Evolutionary conservation across 37 sponge, comb jelly and placozoan species (phyloP).

Genomic region (Tethya wilhelma): DNA sequence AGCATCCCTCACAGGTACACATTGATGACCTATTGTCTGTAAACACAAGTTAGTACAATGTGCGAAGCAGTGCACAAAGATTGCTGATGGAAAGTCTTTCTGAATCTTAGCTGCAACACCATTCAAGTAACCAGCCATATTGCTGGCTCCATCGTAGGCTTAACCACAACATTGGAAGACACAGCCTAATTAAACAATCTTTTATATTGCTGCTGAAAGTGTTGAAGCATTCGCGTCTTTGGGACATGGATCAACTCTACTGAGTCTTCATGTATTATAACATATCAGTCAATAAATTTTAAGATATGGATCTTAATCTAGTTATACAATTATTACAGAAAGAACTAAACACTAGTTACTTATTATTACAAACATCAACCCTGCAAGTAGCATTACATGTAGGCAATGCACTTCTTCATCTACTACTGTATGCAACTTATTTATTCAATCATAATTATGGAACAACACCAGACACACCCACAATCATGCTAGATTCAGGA

Average conservation of each 20-base stretch:
- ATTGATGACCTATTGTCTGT: slow-evolving; percentile 30
- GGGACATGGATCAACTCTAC: slow-evolving; percentile 41
- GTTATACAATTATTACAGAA: too few species aligned
- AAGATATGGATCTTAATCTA: too few species aligned
- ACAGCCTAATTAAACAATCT: slow-evolving; percentile 21
- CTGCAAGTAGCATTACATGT: too few species aligned
- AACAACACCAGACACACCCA: too few species aligned
- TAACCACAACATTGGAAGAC: slow-evolving; percentile 49
- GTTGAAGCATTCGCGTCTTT: slow-evolving; percentile 43
- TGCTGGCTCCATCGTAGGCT: slow-evolving; percentile 59
- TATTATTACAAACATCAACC: too few species aligned
- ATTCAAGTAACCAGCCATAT: slow-evolving; percentile 44
- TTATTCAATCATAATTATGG: too few species aligned
- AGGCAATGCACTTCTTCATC: too few species aligned
- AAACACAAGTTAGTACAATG: slow-evolving; percentile 59
- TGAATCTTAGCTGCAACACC: slow-evolving; percentile 62
- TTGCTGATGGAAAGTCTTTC: slow-evolving; percentile 26
- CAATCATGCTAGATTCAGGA: too few species aligned
- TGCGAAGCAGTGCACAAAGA: slow-evolving; percentile 67
- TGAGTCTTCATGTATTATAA: slow-evolving; percentile 47
- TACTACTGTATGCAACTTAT: too few species aligned
- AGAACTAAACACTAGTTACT: too few species aligned
- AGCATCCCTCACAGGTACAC: slow-evolving; percentile 31
- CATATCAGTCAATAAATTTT: too few species aligned
- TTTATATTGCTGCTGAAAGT: slow-evolving; percentile 38